A percentile compares a stretch with the other conserved stretches of the same genome.
Evolutionary conservation across 1,140 invertebrate species (phyloP).

Genomic region (Diabrotica virgifera): DNA sequence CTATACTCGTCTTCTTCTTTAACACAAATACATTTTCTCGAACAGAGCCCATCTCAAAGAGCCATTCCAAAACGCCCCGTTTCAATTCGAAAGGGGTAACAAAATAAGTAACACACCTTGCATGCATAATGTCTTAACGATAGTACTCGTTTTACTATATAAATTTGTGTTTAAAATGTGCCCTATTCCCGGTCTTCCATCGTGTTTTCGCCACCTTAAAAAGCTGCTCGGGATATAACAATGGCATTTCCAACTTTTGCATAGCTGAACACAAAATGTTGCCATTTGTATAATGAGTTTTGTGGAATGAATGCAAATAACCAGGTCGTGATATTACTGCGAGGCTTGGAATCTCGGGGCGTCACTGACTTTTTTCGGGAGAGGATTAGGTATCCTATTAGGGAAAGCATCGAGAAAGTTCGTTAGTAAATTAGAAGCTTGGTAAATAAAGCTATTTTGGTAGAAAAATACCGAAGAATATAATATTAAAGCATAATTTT

Average conservation of each 20-base stretch:
- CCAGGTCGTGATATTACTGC: slow-evolving; percentile 4
- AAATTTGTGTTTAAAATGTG: slow-evolving; percentile 21
- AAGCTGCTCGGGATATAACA: slow-evolving; percentile 19
- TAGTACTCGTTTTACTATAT: slow-evolving; percentile 10
- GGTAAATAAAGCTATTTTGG: too few species aligned
- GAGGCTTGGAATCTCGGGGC: not conserved
- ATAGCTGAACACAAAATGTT: slow-evolving; percentile 17
- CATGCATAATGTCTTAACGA: slow-evolving; percentile 17
- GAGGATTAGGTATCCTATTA: slow-evolving; percentile 2
- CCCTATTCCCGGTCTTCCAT: slow-evolving; percentile 8
- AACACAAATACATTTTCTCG: too few species aligned
- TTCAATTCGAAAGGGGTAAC: not conserved
- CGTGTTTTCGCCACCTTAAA: slow-evolving; percentile 4
- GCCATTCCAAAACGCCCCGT: not conserved
- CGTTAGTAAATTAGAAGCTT: not conserved
- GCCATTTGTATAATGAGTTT: slow-evolving; percentile 23
- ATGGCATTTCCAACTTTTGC: slow-evolving; percentile 20
- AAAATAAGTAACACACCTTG: slow-evolving; percentile 13
- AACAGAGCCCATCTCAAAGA: too few species aligned
- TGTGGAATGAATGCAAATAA: slow-evolving; percentile 22
- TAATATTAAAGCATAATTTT: too few species aligned
- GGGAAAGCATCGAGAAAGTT: not conserved
- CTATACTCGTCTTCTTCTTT: too few species aligned
- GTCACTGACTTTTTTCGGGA: not conserved
- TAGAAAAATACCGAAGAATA: too few species aligned